Percentiles rank a stretch among this genome's conserved stretches.
These are phyloP conservation scores for Perca fluviatilis DNA, from an alignment of 2,113 vertebrate species.

Conservation along the genomic window DNA sequence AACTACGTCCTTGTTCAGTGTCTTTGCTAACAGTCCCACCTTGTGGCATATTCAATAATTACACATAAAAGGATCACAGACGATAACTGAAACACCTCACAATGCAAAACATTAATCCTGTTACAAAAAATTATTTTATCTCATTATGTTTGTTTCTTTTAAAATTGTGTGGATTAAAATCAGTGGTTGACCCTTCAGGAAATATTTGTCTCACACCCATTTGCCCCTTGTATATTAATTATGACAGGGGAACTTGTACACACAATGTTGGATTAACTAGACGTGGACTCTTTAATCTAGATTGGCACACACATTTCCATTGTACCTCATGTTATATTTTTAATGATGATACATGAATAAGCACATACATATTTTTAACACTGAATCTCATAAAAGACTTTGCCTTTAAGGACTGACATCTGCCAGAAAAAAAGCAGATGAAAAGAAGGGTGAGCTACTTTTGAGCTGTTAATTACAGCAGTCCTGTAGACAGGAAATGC, in stretches of 20 bases:
- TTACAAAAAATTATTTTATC: neutral
- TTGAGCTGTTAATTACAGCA: neutral
- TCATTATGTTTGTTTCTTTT: neutral
- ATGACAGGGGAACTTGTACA: neutral
- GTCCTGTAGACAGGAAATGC: neutral
- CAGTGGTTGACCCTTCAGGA: neutral
- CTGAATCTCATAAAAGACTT: neutral
- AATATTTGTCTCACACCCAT: slow-evolving; percentile 3
- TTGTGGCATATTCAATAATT: slow-evolving; percentile 57
- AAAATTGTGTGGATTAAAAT: neutral
- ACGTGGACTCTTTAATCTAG: neutral
- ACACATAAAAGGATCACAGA: slow-evolving; percentile 14
- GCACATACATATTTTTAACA: neutral
- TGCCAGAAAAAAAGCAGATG: neutral
- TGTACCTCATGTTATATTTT: neutral
- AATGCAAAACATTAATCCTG: neutral
- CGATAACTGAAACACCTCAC: neutral
- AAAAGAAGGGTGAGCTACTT: neutral
- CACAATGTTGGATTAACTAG: neutral
- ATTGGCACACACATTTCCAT: neutral
- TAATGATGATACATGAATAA: slow-evolving; percentile 14
- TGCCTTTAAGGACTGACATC: neutral
- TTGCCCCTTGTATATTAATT: neutral
- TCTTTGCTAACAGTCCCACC: slow-evolving; percentile 67
- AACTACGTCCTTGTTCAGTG: neutral